Evolutionary conservation across 2,797 vertebrate genomes (phyloP), one percentile per base, ranked within the genome.

Genomic region (Acropternis orthonyx): DNA sequence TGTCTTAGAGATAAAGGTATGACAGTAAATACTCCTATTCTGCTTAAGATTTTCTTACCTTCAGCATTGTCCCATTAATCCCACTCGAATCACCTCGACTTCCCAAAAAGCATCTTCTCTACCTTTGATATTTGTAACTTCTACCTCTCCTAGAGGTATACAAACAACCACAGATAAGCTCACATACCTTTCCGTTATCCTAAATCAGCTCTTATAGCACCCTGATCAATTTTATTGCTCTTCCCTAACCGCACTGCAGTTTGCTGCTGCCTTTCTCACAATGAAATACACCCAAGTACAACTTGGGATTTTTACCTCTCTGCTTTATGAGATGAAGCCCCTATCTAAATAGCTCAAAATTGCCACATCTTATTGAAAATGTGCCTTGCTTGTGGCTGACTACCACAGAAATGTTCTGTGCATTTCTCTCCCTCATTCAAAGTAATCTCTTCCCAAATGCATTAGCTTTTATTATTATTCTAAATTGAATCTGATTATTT

Each of bases 401-500:
- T 92, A 93, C 37, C 41, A 90, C 28, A 72, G 54, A 88, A 93
- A 61, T 5, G 16, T 24, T 86, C 61, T 41, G 66, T 6, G 2
- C 0, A 0, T 88, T 94, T 92, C 56, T 61, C 59, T 92, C 92
- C 76, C 85, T 92, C 82, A 78, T 5, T 66, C 83, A 90, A 91
- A 81, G 55, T 86, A 93, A 73, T 91, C 34, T 63, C 63, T 92
- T 92, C 85, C 94, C 85, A 93, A 80, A 93, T 34, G 69, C 59
- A 92, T 93, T 93, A 76, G 39, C 41, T 91, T 95, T 95, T 96
- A 95, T 95, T 92, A 88, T 94, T 96, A 92, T 95, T 67, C 87
- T 85, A 90, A 96, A 95, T 93, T 88, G 85, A 81, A 95, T 67
- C 66, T 67, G 69, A 84, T 90, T 73, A 59, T 94, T 94, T 92